phyloP scores from a whole-genome alignment of 2,888 invertebrate genomes.

The Hyalella azteca region DNA sequence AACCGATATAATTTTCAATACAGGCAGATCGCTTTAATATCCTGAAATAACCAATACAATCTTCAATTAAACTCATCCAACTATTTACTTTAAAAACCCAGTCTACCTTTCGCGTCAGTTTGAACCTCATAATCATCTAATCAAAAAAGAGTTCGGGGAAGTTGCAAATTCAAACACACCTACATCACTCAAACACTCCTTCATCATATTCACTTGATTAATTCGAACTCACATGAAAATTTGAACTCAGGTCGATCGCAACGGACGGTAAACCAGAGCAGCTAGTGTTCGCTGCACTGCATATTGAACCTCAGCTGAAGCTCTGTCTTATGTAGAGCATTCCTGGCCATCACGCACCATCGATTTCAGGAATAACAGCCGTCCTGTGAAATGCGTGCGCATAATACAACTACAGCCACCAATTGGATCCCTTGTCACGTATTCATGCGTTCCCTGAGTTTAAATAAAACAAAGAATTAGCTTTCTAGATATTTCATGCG shows the following conservation, averaged over 20 bases:
- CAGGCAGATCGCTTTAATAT: too few relatives aligned
- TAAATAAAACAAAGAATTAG: too few relatives aligned
- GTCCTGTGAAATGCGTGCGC: neutral
- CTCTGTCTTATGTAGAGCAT: slow-evolving; percentile 28
- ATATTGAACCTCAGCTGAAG: neutral
- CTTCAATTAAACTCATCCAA: too few relatives aligned
- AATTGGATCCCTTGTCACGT: neutral
- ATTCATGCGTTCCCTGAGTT: neutral
- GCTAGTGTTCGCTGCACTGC: neutral
- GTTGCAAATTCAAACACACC: too few relatives aligned
- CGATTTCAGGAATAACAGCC: neutral
- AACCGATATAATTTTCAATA: too few relatives aligned
- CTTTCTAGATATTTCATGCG: too few relatives aligned
- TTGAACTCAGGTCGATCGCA: neutral
- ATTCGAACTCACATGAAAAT: neutral
- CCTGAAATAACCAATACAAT: too few relatives aligned
- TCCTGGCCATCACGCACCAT: slow-evolving; percentile 21
- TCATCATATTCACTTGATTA: neutral
- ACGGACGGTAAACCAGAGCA: neutral
- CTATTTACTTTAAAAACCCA: too few relatives aligned
- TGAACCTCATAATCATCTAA: too few relatives aligned
- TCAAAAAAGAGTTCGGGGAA: too few relatives aligned
- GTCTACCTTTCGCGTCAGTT: too few relatives aligned
- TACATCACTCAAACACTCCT: too few relatives aligned
- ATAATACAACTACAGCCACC: neutral